Conservation (phyloP, 1,140 invertebrate species). For the Hyposmocoma kahamanoa region DNA sequence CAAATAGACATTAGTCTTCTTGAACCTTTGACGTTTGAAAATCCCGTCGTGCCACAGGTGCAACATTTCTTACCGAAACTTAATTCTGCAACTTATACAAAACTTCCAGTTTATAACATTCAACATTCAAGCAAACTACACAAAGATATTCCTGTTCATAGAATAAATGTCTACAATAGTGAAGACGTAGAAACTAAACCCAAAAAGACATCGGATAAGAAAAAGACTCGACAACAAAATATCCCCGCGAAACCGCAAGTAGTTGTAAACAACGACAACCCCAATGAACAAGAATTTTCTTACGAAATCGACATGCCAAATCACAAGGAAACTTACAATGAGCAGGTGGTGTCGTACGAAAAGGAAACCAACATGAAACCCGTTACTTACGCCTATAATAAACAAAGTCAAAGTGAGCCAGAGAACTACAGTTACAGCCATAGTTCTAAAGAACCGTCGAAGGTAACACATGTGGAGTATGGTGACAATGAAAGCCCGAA, state of each 20-base stretch:
- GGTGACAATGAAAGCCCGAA: constrained; percentile 30
- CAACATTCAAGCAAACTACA: too few species aligned
- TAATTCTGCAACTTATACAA: constrained; percentile 43
- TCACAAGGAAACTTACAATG: constrained; percentile 50
- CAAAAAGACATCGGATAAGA: constrained; percentile 30
- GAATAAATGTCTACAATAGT: constrained; percentile 47
- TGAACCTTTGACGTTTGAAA: constrained; percentile 56
- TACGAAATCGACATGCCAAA: constrained; percentile 55
- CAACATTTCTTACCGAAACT: constrained; percentile 62
- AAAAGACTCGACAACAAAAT: constrained; percentile 31
- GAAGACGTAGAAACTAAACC: constrained; percentile 26
- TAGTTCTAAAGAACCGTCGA: constrained; percentile 22
- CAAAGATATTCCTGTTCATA: constrained; percentile 34
- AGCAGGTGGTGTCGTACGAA: constrained; percentile 52
- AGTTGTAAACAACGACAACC: neutral
- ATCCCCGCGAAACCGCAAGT: neutral
- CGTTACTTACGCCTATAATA: constrained; percentile 41
- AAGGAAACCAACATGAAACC: constrained; percentile 50
- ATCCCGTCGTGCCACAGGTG: constrained; percentile 62
- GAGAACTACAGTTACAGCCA: constrained; percentile 33
- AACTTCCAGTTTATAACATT: constrained; percentile 31
- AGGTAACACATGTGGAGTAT: constrained; percentile 31
- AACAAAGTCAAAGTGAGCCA: constrained; percentile 33
- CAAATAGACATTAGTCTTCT: constrained; percentile 52
- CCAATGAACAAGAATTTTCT: constrained; percentile 29